phyloP scores from a whole-genome alignment of 2,113 vertebrate species.

The Anhinga anhinga region DNA sequence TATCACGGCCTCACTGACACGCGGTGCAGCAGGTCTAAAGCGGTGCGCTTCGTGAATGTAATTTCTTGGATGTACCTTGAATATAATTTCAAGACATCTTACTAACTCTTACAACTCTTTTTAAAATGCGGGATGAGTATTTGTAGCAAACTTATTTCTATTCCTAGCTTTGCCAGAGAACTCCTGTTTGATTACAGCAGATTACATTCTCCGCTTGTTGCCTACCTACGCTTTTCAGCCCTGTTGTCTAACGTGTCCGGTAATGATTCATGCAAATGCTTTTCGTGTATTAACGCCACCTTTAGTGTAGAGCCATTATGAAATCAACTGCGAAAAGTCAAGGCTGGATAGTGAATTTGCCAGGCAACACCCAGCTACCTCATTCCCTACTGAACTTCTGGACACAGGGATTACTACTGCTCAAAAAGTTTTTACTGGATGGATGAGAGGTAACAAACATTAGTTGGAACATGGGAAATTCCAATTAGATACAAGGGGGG shows the following conservation, averaged over 20 bases:
- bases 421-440: not conserved
- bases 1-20: not conserved
- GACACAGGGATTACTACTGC: not conserved
- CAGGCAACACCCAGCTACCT: not conserved
- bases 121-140: not conserved
- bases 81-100: not conserved
- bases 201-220: rapidly evolving
- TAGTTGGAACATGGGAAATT: not conserved
- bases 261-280: not conserved
- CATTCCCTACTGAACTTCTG: not conserved
- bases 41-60: not conserved
- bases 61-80: not conserved
- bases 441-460: not conserved
- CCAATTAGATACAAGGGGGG: not conserved
- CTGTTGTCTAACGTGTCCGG: not conserved
- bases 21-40: not conserved
- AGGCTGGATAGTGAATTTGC: not conserved
- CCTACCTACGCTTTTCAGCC: not conserved
- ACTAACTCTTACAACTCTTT: not conserved
- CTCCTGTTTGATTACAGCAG: too few relatives aligned
- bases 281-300: not conserved
- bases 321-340: not conserved
- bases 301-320: not conserved
- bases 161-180: not conserved
- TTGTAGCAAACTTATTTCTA: not conserved